Evolutionary conservation across 2,888 invertebrate species (phyloP), one percentile per base, ranked within the genome.

Genomic region (Diachrysia chrysitis): DNA sequence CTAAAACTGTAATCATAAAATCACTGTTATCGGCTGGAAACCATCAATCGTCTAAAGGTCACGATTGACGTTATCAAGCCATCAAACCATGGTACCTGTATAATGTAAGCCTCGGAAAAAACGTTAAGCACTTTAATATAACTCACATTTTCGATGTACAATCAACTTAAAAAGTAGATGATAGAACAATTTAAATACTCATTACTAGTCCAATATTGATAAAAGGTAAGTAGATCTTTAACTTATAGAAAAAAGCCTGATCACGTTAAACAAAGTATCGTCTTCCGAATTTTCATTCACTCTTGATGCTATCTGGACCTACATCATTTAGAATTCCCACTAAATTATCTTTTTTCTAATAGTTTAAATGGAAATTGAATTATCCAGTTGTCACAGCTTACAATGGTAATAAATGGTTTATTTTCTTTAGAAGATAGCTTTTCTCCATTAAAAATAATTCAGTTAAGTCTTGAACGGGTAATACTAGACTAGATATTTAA

Each of bases 31-130:
- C 42, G 42, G 42, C 42, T 6, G 5, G 17, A 51, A 51, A 2
- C 48, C 48, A 51, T 51, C 48, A 19, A 51, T 51, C 48, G 42
- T 51, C 9, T 1, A 12, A 51, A 21, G 19, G 48, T 12, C 21
- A 21, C 21, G 48, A 19, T 51, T 51, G 48, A 51, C 48, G 21
- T 51, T 51, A 51, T 51, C 48, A 51, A 21, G 4, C 48, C 48
- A 51, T 21, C 48, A 42, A 14, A 37, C 21, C 21, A 21, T 21
- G 3, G 21, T 19, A 10, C 48, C 21, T 21, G 21, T 51, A 21
- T 51, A 51, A 51, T 51, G 12, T 51, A 2, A 51, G 2, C 12
- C 19, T 51, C 48, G 21, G 48, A 51, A 51, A 48, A 48, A 51
- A 32, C 16, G n/a, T n/a, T 42, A 42, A 42, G 42, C 6, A 42